These are phyloP conservation scores for Bucco capensis DNA, from an alignment of 2,113 vertebrate genomes.

Conservation along the genomic window DNA sequence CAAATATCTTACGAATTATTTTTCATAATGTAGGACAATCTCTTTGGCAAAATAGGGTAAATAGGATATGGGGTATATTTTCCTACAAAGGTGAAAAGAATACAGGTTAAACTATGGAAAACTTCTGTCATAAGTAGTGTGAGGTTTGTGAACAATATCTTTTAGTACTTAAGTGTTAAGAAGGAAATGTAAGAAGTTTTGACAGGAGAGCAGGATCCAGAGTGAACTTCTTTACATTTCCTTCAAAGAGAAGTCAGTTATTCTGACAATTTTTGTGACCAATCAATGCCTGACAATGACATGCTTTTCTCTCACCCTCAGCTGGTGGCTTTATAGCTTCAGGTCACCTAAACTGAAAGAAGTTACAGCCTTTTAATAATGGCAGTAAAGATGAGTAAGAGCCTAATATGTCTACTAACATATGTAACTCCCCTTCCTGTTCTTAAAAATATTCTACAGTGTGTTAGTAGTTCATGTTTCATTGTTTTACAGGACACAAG, in stretches of 20 bases:
- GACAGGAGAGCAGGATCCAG: not conserved
- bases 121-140: not conserved
- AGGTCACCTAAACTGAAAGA: not conserved
- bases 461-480: not conserved
- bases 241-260: not conserved
- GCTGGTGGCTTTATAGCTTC: not conserved
- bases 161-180: not conserved
- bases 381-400: not conserved
- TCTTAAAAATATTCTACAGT: not conserved
- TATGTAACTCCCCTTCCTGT: not conserved
- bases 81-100: not conserved
- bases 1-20: not conserved
- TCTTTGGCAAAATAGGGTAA: not conserved
- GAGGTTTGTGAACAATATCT: not conserved
- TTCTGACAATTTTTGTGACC: not conserved
- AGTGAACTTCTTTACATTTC: not conserved
- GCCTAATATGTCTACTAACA: not conserved
- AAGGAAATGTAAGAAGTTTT: not conserved
- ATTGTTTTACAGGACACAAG: not conserved
- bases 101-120: not conserved
- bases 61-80: not conserved
- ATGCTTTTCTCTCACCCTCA: not conserved
- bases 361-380: not conserved
- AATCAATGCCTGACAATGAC: not conserved
- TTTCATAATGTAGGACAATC: not conserved